Conservation (phyloP, 2,113 vertebrate species). For the Corydoras sp. region DNA sequence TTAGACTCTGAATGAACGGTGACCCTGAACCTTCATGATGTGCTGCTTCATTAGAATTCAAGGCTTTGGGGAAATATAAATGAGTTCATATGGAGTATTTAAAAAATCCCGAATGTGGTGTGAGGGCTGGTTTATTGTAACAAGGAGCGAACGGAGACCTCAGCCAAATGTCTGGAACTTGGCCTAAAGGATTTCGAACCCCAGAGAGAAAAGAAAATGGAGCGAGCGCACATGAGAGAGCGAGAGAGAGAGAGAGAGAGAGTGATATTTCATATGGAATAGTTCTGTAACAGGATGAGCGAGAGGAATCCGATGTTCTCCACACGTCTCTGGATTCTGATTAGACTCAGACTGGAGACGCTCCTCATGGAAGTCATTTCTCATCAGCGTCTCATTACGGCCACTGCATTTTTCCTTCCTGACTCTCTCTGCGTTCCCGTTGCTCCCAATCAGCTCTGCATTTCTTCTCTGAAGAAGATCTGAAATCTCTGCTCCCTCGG, state of each 20-base stretch:
- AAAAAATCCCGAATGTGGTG: not conserved
- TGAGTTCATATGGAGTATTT: not conserved
- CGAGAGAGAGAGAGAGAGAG: constrained; percentile 5
- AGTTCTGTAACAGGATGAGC: constrained; percentile 9
- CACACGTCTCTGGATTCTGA: constrained; percentile 30
- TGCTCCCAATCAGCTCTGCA: constrained; percentile 46
- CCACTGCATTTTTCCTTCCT: constrained; percentile 51
- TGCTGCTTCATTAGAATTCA: too few species aligned
- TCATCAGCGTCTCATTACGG: constrained; percentile 20
- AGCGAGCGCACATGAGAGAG: constrained; percentile 14
- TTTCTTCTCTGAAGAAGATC: constrained; percentile 14
- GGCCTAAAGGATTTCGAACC: not conserved
- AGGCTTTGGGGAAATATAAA: too few species aligned
- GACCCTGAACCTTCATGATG: too few species aligned
- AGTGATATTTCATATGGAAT: constrained; percentile 12
- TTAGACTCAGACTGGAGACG: constrained; percentile 19
- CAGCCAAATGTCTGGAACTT: not conserved
- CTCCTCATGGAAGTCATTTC: constrained; percentile 41
- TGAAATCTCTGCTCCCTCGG: constrained; percentile 12
- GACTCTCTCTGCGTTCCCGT: constrained; percentile 55
- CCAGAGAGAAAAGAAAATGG: constrained; percentile 13
- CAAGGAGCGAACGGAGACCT: constrained; percentile 26
- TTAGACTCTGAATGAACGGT: too few species aligned
- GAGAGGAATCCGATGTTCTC: constrained; percentile 33
- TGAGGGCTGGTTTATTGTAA: not conserved